These are phyloP conservation scores for Leucophenga maculata DNA, from an alignment of 2,888 invertebrate species.

Conservation along the genomic window DNA sequence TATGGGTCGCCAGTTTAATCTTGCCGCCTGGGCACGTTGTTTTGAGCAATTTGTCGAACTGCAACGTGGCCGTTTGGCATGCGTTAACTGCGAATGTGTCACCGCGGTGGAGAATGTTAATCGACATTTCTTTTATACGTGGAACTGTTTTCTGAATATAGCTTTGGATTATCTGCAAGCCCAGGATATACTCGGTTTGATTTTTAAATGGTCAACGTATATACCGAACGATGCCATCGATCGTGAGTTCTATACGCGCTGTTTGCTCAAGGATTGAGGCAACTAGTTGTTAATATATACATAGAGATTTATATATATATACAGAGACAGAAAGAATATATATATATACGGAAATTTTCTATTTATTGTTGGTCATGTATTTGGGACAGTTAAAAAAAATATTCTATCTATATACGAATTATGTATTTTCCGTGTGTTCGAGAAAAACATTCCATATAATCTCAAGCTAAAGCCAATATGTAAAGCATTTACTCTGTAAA, in stretches of 20 bases:
- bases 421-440: not conserved
- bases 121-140: slow-evolving; percentile 70
- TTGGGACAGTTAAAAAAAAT: not conserved
- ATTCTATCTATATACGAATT: not conserved
- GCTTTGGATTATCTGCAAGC: slow-evolving; percentile 67
- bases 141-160: slow-evolving; percentile 70
- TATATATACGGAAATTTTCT: not conserved
- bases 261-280: slow-evolving; percentile 64
- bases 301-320: no score
- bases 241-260: slow-evolving; percentile 70
- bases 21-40: slow-evolving; percentile 67
- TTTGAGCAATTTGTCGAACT: slow-evolving; percentile 70
- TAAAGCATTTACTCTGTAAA: slow-evolving; percentile 4
- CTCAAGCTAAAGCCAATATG: slow-evolving; percentile 12
- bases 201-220: slow-evolving; percentile 69
- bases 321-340: no score
- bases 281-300: no score
- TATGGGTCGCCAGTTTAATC: slow-evolving; percentile 61
- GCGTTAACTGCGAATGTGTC: slow-evolving; percentile 69
- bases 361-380: slow-evolving; percentile 1
- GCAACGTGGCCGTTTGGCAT: slow-evolving; percentile 68
- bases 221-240: slow-evolving; percentile 72
- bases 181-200: slow-evolving; percentile 64
- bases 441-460: not conserved
- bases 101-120: slow-evolving; percentile 65